phyloP scores from a whole-genome alignment of 1,140 invertebrate genomes.

The Subanguina moxae region DNA sequence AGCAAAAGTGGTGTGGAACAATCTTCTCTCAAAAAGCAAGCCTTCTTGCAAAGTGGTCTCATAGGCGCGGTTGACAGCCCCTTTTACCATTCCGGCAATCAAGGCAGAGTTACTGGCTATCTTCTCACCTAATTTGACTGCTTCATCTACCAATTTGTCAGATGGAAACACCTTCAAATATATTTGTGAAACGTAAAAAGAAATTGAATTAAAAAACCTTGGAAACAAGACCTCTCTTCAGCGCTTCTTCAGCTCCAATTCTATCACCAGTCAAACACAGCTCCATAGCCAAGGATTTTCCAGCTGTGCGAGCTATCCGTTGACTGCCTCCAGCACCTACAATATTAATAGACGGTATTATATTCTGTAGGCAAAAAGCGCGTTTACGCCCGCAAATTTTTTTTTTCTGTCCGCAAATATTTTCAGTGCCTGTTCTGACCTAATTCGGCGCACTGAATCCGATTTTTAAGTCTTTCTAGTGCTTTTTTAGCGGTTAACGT shows the following conservation, averaged over 20 bases:
- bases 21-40: conserved; percentile 73
- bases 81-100: conserved; percentile 81
- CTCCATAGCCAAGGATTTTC: conserved; percentile 99
- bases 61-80: conserved; percentile 80
- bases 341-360: no score
- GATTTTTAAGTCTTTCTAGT: no score
- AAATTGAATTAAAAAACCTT: conserved; percentile 9
- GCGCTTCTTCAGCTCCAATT: conserved; percentile 83
- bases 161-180: conserved; percentile 75
- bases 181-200: neutral
- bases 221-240: conserved; percentile 69
- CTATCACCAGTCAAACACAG: conserved; percentile 89
- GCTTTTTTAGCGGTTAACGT: no score
- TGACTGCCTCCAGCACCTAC: no score
- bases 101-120: conserved; percentile 83
- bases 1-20: conserved; percentile 86
- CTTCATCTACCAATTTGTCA: conserved; percentile 70
- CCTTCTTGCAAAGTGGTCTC: conserved; percentile 76
- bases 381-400: no score
- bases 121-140: conserved; percentile 87
- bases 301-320: conserved; percentile 57
- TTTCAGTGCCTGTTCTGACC: no score
- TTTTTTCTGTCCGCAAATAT: no score
- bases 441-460: no score
- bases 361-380: no score